phyloP scores from a whole-genome alignment of 2,888 invertebrate genomes.

The Therioaphis trifolii region DNA sequence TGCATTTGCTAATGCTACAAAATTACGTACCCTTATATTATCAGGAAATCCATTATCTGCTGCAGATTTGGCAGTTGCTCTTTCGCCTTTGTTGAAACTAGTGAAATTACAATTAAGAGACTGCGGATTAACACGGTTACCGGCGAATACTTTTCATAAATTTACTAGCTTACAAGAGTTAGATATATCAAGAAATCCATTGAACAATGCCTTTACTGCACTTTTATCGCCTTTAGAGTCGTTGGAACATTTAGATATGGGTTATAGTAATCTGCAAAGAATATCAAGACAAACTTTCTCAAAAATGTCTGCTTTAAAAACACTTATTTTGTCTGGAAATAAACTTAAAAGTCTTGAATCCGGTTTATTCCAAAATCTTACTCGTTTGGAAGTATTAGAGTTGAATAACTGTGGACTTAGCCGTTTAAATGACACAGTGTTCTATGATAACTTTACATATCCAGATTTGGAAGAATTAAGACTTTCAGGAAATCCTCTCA shows the following conservation, averaged over 20 bases:
- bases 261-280: constrained; percentile 77
- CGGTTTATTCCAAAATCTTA: constrained; percentile 77
- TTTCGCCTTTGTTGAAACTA: constrained; percentile 76
- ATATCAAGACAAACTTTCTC: constrained; percentile 77
- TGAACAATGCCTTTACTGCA: constrained; percentile 77
- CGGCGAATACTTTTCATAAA: constrained; percentile 75
- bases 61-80: constrained; percentile 75
- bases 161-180: constrained; percentile 77
- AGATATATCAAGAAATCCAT: constrained; percentile 78
- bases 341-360: constrained; percentile 76
- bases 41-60: constrained; percentile 78
- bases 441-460: constrained; percentile 77
- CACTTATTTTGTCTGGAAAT: constrained; percentile 77
- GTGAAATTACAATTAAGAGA: constrained; percentile 77
- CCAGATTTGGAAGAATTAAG: constrained; percentile 77
- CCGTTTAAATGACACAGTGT: constrained; percentile 75
- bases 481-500: constrained; percentile 77
- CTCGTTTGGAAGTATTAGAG: constrained; percentile 76
- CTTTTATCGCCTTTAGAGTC: constrained; percentile 76
- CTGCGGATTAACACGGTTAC: constrained; percentile 75
- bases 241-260: constrained; percentile 79
- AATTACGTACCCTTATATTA: constrained; percentile 75
- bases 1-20: constrained; percentile 77
- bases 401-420: constrained; percentile 78
- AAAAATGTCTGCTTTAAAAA: constrained; percentile 78